Conservation (phyloP, 64 coral and sea anemone genomes). For the Porites australiensis region DNA sequence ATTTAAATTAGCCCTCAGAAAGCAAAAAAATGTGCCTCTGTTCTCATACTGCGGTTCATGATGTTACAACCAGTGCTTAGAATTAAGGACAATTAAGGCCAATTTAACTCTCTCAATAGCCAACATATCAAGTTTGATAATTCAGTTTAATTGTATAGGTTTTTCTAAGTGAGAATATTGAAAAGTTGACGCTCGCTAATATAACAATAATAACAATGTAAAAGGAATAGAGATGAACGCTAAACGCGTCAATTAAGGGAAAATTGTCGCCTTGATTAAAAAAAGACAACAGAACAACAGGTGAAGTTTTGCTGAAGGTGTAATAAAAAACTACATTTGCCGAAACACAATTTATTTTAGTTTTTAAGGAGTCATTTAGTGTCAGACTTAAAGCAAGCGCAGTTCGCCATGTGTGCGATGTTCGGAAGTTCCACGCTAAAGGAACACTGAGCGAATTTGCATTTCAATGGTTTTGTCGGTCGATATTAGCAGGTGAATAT, state of each 20-base stretch:
- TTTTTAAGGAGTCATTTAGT: background rate
- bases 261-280: too few relatives aligned
- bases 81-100: background rate
- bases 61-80: too few relatives aligned
- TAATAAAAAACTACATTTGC: background rate
- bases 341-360: background rate
- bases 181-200: background rate
- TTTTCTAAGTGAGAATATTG: background rate
- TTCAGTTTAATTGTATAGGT: background rate
- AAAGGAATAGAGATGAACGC: too few relatives aligned
- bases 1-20: too few relatives aligned
- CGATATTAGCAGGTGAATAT: background rate
- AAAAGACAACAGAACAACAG: too few relatives aligned
- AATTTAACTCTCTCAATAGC: background rate
- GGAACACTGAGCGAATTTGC: background rate
- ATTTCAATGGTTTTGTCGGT: slow-evolving; percentile 27
- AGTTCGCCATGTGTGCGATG: too few relatives aligned
- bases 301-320: background rate
- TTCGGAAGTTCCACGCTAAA: background rate
- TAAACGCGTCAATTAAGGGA: too few relatives aligned
- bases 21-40: too few relatives aligned
- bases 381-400: too few relatives aligned
- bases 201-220: too few relatives aligned
- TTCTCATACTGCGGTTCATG: too few relatives aligned
- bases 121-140: background rate